Conservation (phyloP, 2,888 invertebrate genomes). For the Sinodicranocentrus sp. region DNA sequence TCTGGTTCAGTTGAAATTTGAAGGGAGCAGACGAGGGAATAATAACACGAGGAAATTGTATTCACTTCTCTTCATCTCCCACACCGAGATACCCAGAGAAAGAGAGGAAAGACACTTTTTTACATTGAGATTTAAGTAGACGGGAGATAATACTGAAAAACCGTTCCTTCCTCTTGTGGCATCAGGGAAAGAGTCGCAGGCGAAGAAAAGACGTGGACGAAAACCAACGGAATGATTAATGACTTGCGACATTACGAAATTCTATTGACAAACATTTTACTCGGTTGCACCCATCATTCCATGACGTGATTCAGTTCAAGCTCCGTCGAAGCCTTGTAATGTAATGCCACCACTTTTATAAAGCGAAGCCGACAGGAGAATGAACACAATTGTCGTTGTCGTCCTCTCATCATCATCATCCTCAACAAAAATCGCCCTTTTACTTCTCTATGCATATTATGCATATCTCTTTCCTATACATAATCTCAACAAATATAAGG, state of each 20-base stretch:
- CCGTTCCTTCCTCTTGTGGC: background rate
- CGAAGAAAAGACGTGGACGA: slow-evolving; percentile 24
- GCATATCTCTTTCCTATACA: background rate
- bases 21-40: slow-evolving; percentile 8
- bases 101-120: background rate
- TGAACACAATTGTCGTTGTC: slow-evolving; percentile 60
- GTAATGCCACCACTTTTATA: slow-evolving; percentile 23
- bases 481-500: too few relatives aligned
- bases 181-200: slow-evolving; percentile 4
- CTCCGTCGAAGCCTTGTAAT: slow-evolving; percentile 1
- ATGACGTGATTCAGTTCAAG: slow-evolving; percentile 72
- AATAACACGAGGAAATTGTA: background rate
- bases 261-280: slow-evolving; percentile 77
- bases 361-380: slow-evolving; percentile 64
- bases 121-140: background rate
- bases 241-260: slow-evolving; percentile 77
- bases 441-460: background rate
- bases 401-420: slow-evolving; percentile 32
- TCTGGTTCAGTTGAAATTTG: slow-evolving; percentile 11
- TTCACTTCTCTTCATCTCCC: background rate
- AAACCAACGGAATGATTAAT: slow-evolving; percentile 76
- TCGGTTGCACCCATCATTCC: slow-evolving; percentile 77
- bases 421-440: slow-evolving; percentile 17
- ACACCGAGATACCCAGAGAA: background rate
- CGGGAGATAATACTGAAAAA: background rate